Evolutionary conservation across 2,888 invertebrate genomes (phyloP), one percentile per base, ranked within the genome.

Genomic region (Acheta domesticus): DNA sequence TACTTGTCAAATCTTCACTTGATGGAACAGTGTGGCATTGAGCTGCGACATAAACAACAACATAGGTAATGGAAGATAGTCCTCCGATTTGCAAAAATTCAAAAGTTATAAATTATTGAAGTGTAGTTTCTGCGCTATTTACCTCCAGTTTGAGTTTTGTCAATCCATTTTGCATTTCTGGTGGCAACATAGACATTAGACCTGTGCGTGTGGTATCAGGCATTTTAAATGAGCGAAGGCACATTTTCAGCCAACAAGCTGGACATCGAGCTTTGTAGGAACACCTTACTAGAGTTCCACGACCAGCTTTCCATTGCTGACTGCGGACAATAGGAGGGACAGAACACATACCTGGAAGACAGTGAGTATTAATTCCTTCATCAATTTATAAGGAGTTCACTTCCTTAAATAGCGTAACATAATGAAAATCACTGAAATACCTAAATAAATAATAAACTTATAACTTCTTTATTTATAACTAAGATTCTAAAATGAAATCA

Each of bases 241-340:
- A 96, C 89, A 94, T 91, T 87, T 93, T 94, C 16, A 96, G 89
- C 94, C 96, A 96, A 86, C 96, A 96, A 20, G 95, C 95, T 79
- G 93, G 92, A 87, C 96, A 96, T 73, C 94, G 89, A 74, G 93
- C 90, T 85, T 92, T 92, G 85, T 92, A 92, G 49, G 93, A 91
- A 86, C 92, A 92, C 83, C 90, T 88, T 80, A 91, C 88, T 83
- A 92, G 86, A 84, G 77, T 62, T 74, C 77, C 79, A n/a, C 79
- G 77, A 8, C 78, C 76, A 48, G 80, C 62, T 21, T 92, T 92
- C 91, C 92, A 92, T 83, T 92, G 91, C 84, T 92, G 93, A 82
- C 92, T 92, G 83, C 93, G 89, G 3, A 92, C 90, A 81, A 92
- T 90, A 74, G 93, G 92, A 78, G 92, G 91, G 76, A 94, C 92